Base-by-base conservation (phyloP, 2,888 invertebrate species). In the Carabus problematicus region DNA sequence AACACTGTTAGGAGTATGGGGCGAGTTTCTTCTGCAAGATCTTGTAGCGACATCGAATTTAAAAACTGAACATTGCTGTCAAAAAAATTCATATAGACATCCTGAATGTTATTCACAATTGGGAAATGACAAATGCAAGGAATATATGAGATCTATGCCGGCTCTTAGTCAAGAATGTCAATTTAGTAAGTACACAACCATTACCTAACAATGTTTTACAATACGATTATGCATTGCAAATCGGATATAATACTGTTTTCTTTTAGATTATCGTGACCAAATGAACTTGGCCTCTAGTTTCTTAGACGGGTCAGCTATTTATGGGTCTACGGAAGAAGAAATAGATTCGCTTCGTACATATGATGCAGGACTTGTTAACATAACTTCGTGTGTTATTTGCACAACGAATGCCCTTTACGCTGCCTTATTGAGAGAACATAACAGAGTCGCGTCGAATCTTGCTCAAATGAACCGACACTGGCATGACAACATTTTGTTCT, bases 271-370 rank as follows among this genome's bases (percentile, higher is more conserved):
- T 71, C 86, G 95, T 56, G 91, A 94, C 74, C 93, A 94, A 78
- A 91, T 95, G 90, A 95, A 95, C 80, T 84, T 90, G 70, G 95
- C 91, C 0, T 91, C 94, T 0, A 87, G 92, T 1, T 94, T 91
- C 78, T 83, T 95, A 68, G 95, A 95, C 76, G 95, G 90, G 0
- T 93, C 93, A 0, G 90, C 90, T 0, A 81, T 95, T 63, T 95
- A 95, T 78, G 94, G 94, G 9, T 88, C 86, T 71, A 91, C 91
- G 0, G 89, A 90, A 62, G 88, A 89, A 71, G 89, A 90, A 73
- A 83, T 91, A 1, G 86, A 91, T 60, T 86, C 86, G 0, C 78
- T 94, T 3, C 84, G 94, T 39, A 88, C 90, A 0, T 92, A 90
- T 77, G 87, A 87, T 64, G 87, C 86, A 9, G 93, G 94, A 11